A percentile compares a stretch with the other conserved stretches of the same genome.
Conservation (phyloP, 2,888 invertebrate genomes). For the Lobophora halterata region DNA sequence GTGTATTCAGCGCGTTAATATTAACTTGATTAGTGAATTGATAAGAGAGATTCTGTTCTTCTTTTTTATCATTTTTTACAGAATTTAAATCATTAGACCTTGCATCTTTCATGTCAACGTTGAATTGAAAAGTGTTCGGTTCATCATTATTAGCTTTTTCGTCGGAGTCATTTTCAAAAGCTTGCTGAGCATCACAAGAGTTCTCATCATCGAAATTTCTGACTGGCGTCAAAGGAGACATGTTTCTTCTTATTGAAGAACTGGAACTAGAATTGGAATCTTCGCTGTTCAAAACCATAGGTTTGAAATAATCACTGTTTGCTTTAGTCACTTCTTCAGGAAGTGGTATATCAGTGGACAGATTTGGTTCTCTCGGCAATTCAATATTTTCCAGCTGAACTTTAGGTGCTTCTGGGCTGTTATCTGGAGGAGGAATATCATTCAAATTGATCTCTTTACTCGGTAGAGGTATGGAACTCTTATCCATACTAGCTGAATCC, state of each 20-base stretch:
- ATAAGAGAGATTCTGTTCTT: slow-evolving; percentile 55
- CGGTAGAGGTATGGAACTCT: slow-evolving; percentile 53
- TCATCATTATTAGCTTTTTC: slow-evolving; percentile 55
- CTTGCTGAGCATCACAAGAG: slow-evolving; percentile 73
- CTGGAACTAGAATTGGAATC: slow-evolving; percentile 69
- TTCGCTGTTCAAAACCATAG: slow-evolving; percentile 52
- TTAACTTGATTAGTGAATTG: slow-evolving; percentile 67
- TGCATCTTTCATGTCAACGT: slow-evolving; percentile 60
- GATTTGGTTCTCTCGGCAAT: slow-evolving; percentile 53
- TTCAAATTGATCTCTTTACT: slow-evolving; percentile 63
- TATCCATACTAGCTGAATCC: slow-evolving; percentile 47
- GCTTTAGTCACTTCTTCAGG: slow-evolving; percentile 50
- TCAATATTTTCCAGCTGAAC: slow-evolving; percentile 60
- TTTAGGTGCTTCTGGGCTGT: slow-evolving; percentile 56
- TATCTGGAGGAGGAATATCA: slow-evolving; percentile 66
- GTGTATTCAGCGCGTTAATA: slow-evolving; percentile 63
- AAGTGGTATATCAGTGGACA: slow-evolving; percentile 49
- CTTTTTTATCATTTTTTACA: slow-evolving; percentile 53
- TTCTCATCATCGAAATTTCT: slow-evolving; percentile 73
- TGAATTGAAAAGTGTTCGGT: slow-evolving; percentile 64
- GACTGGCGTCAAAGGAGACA: slow-evolving; percentile 74
- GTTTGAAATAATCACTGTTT: slow-evolving; percentile 57
- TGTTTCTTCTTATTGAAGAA: slow-evolving; percentile 66
- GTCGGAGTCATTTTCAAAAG: slow-evolving; percentile 60
- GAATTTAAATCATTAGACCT: slow-evolving; percentile 44